Percentiles rank a stretch among this genome's conserved stretches.
Evolutionary conservation across 2,888 invertebrate genomes (phyloP).

Genomic region (Bugula neritina): DNA sequence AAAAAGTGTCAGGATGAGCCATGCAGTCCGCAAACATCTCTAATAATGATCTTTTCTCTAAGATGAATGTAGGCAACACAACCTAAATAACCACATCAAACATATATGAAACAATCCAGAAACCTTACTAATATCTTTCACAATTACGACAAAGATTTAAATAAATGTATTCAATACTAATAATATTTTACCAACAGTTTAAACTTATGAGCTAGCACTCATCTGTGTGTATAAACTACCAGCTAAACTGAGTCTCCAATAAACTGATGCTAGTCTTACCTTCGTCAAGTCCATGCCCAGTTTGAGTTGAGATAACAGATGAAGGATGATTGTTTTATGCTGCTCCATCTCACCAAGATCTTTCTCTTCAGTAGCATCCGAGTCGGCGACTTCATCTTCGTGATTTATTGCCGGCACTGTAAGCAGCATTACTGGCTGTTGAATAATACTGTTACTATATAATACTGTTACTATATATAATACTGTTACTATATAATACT

Average conservation of each 20-base stretch:
- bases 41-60: slow-evolving; percentile 56
- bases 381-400: slow-evolving; percentile 50
- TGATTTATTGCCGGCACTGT: slow-evolving; percentile 34
- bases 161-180: not conserved
- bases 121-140: no score
- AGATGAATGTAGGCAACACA: slow-evolving; percentile 56
- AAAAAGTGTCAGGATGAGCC: slow-evolving; percentile 55
- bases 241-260: no score
- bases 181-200: not conserved
- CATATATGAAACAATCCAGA: no score
- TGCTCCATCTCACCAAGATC: slow-evolving; percentile 52
- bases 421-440: slow-evolving; percentile 1
- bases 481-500: no score
- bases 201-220: not conserved
- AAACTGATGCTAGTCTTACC: slow-evolving; percentile 45
- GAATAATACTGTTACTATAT: no score
- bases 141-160: no score
- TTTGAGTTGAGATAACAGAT: slow-evolving; percentile 56
- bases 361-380: slow-evolving; percentile 41
- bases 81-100: slow-evolving; percentile 38
- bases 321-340: slow-evolving; percentile 54
- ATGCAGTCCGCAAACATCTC: slow-evolving; percentile 58
- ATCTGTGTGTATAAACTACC: not conserved
- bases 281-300: slow-evolving; percentile 58
- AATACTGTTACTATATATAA: no score